A percentile compares a stretch with the other conserved stretches of the same genome.
Evolutionary conservation across 2,888 invertebrate genomes (phyloP).

Genomic region (Arctia plantaginis): DNA sequence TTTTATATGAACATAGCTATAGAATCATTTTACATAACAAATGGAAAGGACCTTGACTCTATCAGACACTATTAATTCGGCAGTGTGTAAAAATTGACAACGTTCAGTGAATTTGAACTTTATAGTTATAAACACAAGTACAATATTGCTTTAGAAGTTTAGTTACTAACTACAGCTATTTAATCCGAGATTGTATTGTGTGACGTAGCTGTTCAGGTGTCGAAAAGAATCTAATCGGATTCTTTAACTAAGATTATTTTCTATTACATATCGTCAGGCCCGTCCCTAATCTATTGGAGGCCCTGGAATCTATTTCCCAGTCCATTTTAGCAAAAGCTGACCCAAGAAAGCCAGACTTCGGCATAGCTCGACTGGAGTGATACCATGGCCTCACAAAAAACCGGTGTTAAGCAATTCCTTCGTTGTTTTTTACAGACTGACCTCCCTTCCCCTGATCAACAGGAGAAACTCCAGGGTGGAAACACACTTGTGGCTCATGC

Average conservation of each 20-base stretch:
- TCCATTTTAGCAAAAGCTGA: too few relatives aligned
- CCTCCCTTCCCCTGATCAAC: too few relatives aligned
- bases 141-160: slow-evolving; percentile 6
- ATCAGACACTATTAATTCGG: neutral
- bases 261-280: too few relatives aligned
- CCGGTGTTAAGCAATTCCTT: too few relatives aligned
- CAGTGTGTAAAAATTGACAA: neutral
- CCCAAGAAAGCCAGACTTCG: too few relatives aligned
- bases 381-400: too few relatives aligned
- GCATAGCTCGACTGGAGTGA: too few relatives aligned
- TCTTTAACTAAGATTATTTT: neutral
- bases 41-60: neutral
- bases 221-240: neutral
- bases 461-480: too few relatives aligned
- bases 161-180: neutral
- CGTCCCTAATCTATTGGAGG: too few relatives aligned
- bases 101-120: slow-evolving; percentile 3
- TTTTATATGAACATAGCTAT: neutral
- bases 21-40: neutral
- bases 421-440: too few relatives aligned
- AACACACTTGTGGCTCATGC: too few relatives aligned
- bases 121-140: neutral
- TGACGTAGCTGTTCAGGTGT: slow-evolving; percentile 3
- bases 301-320: too few relatives aligned
- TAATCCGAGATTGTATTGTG: slow-evolving; percentile 1